phyloP scores from a whole-genome alignment of 2,797 vertebrate species.

The Cyclopterus lumpus region DNA sequence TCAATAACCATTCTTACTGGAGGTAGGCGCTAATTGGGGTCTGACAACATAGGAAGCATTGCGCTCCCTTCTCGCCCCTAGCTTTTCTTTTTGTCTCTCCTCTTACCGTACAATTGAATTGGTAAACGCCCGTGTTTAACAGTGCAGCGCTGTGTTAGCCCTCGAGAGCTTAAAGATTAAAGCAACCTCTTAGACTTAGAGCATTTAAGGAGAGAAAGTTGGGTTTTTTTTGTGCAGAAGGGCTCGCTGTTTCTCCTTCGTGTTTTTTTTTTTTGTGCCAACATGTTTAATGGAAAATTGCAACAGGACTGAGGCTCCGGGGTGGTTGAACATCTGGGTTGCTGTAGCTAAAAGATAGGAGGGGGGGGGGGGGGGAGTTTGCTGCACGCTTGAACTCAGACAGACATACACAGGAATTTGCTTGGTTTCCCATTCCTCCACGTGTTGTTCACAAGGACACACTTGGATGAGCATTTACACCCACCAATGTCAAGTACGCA shows the following conservation, averaged over 20 bases:
- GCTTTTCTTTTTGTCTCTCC: slow-evolving; percentile 18
- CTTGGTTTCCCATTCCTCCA: slow-evolving; percentile 15
- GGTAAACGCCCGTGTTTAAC: slow-evolving; percentile 72
- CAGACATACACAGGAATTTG: slow-evolving; percentile 25
- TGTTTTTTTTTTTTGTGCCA: slow-evolving; percentile 22
- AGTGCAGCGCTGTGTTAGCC: slow-evolving; percentile 81
- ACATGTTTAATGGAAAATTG: slow-evolving; percentile 82
- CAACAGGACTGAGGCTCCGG: slow-evolving; percentile 72
- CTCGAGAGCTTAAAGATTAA: slow-evolving; percentile 88
- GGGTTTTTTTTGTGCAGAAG: slow-evolving; percentile 72
- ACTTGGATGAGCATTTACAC: slow-evolving; percentile 28
- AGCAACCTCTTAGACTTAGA: slow-evolving; percentile 84
- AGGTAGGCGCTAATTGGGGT: slow-evolving; percentile 13
- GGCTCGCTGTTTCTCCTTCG: slow-evolving; percentile 24
- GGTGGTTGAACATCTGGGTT: slow-evolving; percentile 62
- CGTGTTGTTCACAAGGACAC: slow-evolving; percentile 27
- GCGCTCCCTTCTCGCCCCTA: slow-evolving; percentile 2
- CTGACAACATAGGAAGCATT: slow-evolving; percentile 16
- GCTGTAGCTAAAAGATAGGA: slow-evolving; percentile 15
- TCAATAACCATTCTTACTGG: slow-evolving; percentile 23
- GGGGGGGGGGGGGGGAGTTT: not conserved
- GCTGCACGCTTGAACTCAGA: slow-evolving; percentile 1
- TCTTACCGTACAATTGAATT: slow-evolving; percentile 50
- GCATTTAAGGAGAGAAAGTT: slow-evolving; percentile 77
- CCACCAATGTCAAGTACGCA: slow-evolving; percentile 14